Conservation (phyloP, 2,797 vertebrate genomes). For the Lutjanus argentimaculatus region DNA sequence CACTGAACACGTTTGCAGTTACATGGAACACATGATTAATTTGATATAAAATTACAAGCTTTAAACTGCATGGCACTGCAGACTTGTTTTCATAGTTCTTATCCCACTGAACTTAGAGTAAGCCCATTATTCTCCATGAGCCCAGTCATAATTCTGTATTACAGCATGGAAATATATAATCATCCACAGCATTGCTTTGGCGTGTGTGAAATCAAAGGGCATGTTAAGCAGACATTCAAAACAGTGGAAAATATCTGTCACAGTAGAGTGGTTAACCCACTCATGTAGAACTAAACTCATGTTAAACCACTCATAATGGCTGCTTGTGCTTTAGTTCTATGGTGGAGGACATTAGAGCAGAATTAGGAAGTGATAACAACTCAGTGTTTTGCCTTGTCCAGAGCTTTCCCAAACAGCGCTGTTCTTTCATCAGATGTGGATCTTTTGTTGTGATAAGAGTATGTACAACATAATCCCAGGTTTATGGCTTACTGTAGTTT, state of each 20-base stretch:
- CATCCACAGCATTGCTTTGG: constrained; percentile 67
- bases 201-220: constrained; percentile 60
- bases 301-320: constrained; percentile 24
- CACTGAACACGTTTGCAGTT: constrained; percentile 14
- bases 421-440: constrained; percentile 6
- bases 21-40: constrained; percentile 45
- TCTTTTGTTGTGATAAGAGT: constrained; percentile 12
- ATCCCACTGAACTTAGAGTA: constrained; percentile 68
- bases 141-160: constrained; percentile 70
- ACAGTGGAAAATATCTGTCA: constrained; percentile 56
- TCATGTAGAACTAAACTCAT: constrained; percentile 48
- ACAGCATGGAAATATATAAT: constrained; percentile 68
- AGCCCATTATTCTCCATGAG: constrained; percentile 76
- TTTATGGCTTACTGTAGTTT: constrained; percentile 8
- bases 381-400: constrained; percentile 11
- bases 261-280: constrained; percentile 44
- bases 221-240: constrained; percentile 55
- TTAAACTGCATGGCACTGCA: constrained; percentile 66
- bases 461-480: constrained; percentile 7
- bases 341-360: constrained; percentile 34
- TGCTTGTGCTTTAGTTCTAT: constrained; percentile 28
- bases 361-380: constrained; percentile 38
- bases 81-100: constrained; percentile 68
- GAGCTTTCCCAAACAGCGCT: constrained; percentile 24
- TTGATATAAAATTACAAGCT: constrained; percentile 61